Base-by-base conservation (phyloP, 2,113 vertebrate species). In the Lepisosteus osseus region DNA sequence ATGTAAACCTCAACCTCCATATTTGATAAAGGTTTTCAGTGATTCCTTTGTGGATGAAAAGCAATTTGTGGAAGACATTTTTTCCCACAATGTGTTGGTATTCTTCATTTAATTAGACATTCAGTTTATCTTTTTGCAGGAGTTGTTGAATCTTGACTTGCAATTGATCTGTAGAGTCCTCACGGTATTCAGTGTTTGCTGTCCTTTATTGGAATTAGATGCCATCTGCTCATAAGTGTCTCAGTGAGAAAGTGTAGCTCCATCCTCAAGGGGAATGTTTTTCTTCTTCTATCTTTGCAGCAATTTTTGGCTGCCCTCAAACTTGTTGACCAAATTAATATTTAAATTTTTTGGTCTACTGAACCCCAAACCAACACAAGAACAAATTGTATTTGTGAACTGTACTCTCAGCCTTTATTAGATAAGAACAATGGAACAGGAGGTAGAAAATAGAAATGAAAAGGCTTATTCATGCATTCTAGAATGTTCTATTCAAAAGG, bases 11-110 rank as follows among this genome's bases (percentile, higher is more conserved):
- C 47, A 51, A 51, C 47, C 47, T 40, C 29, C 57, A 9, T 54
- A 68, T 76, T 76, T 66, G 65, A 78, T 72, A 75, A 70, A 72
- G 73, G 42, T 69, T 64, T 70, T 13, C 61, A 43, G 45, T 61
- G 57, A 72, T 55, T 47, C 51, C 62, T 57, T 61, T 45, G 71
- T 61, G 71, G 73, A 44, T 40, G 40, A 3, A 71, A 17, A 29
- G 64, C 43, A 43, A 59, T 72, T 76, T 67, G 59, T 55, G 9
- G 7, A 29, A 54, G 5, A 45, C 45, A 43, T 6, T 74, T 61
- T 56, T 54, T 74, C 29, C 62, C 17, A 70, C 57, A 56, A 65
- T 63, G 44, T 57, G 51, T 68, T 74, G 65, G 11, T 40, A 65
- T 59, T 66, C 69, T 66, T 54, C 61, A 70, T 7, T 40, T 47